Evolutionary conservation across 2,888 invertebrate genomes (phyloP).

Genomic region (Rhagophthalmus giganteus): DNA sequence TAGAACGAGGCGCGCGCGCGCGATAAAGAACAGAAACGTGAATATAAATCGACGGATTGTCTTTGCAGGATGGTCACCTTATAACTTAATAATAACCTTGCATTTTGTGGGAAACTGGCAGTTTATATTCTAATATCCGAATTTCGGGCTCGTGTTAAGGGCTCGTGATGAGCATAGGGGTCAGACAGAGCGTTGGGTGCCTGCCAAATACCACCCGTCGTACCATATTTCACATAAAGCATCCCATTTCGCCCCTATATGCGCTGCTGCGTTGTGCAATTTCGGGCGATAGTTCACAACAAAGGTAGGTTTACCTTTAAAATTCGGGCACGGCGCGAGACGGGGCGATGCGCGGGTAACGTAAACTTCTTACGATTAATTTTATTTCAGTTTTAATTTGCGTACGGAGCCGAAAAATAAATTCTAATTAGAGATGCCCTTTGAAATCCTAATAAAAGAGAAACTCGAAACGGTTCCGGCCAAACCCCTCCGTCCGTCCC

Average conservation of each 20-base stretch:
- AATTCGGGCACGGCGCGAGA: too few species aligned
- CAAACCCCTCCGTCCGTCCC: slow-evolving; percentile 1
- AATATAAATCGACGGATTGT: not conserved
- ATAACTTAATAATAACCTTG: slow-evolving; percentile 15
- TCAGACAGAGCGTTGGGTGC: slow-evolving; percentile 30
- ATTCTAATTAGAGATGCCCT: slow-evolving; percentile 7
- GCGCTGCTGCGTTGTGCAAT: slow-evolving; percentile 29
- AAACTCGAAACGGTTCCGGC: not conserved
- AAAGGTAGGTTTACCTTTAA: slow-evolving; percentile 25
- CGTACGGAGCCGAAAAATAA: not conserved
- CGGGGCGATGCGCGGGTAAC: too few species aligned
- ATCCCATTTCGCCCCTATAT: slow-evolving; percentile 31
- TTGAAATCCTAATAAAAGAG: too few species aligned
- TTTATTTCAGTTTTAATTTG: not conserved
- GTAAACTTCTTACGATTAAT: too few species aligned
- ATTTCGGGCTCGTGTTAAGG: slow-evolving; percentile 27
- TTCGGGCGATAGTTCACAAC: slow-evolving; percentile 32
- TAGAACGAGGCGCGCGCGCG: not conserved
- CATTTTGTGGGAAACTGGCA: slow-evolving; percentile 18
- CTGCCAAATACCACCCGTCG: slow-evolving; percentile 34
- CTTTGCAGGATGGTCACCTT: slow-evolving; percentile 14
- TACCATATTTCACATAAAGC: slow-evolving; percentile 34
- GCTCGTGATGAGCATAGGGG: slow-evolving; percentile 22
- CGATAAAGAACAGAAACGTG: not conserved
- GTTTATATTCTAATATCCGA: slow-evolving; percentile 31